A percentile compares a stretch with the other conserved stretches of the same genome.
Conservation (phyloP, 1,140 invertebrate species). For the Caligus rogercresseyi region DNA sequence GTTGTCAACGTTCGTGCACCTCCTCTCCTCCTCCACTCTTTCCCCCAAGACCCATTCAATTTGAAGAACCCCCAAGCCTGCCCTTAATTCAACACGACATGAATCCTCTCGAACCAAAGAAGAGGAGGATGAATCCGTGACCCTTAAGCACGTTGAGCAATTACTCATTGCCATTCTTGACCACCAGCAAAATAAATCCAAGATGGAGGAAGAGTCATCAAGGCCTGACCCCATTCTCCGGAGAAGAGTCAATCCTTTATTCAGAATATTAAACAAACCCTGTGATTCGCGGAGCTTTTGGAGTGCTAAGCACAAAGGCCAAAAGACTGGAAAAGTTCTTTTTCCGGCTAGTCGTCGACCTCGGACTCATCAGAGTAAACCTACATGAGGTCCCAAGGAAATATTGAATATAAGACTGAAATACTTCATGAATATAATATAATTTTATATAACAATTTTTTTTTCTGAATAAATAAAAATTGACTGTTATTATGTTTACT, state of each 20-base stretch:
- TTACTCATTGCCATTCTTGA: not conserved
- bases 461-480: no score
- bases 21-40: not conserved
- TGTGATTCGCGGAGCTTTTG: not conserved
- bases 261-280: not conserved
- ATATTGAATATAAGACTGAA: no score
- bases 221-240: not conserved
- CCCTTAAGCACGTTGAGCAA: not conserved
- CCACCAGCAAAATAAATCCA: not conserved
- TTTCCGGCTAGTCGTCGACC: not conserved
- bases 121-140: not conserved
- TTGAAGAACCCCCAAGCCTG: not conserved
- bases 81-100: not conserved
- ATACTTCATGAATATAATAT: no score
- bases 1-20: not conserved
- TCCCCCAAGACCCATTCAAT: not conserved
- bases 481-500: no score
- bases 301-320: not conserved
- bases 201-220: not conserved
- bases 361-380: not conserved
- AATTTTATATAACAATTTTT: no score
- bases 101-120: not conserved
- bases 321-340: not conserved
- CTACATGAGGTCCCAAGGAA: no score
- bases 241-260: not conserved